phyloP scores from a whole-genome alignment of 2,888 invertebrate species.

The Branchinecta sandiegonensis region DNA sequence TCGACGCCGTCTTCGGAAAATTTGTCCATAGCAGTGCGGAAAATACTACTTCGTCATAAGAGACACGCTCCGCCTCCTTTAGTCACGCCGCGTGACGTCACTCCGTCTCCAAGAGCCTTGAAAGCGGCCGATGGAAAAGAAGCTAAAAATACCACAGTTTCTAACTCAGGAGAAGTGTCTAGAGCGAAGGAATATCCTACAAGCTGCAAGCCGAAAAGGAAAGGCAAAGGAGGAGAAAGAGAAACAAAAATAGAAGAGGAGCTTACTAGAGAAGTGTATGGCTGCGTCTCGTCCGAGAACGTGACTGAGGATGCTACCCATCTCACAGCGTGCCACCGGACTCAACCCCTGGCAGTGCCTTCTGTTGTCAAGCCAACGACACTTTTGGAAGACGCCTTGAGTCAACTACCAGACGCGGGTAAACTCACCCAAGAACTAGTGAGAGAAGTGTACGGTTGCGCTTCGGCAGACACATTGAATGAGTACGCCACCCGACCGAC shows the following conservation, averaged over 20 bases:
- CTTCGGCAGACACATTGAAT: no score
- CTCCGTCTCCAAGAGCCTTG: background rate
- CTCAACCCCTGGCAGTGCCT: no score
- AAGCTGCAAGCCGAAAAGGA: background rate
- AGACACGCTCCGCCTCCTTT: slow-evolving; percentile 16
- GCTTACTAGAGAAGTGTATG: background rate
- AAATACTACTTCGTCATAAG: slow-evolving; percentile 1
- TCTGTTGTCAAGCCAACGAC: no score
- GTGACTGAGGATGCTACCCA: no score
- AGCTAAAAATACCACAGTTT: background rate
- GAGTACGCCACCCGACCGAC: no score
- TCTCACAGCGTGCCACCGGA: no score
- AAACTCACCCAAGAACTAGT: background rate
- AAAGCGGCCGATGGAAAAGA: background rate
- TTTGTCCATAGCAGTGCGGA: slow-evolving; percentile 2
- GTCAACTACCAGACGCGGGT: no score
- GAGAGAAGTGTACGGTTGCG: no score
- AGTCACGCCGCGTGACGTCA: slow-evolving; percentile 13
- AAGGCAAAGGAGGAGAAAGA: background rate
- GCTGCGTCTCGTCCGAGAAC: no score
- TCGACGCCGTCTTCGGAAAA: background rate
- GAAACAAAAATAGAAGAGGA: slow-evolving; percentile 3
- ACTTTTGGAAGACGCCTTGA: no score
- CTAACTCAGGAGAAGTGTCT: background rate
- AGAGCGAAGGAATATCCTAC: background rate